Evolutionary conservation across 2,113 vertebrate genomes (phyloP), one percentile per base, ranked within the genome.

Genomic region (Scophthalmus maximus): DNA sequence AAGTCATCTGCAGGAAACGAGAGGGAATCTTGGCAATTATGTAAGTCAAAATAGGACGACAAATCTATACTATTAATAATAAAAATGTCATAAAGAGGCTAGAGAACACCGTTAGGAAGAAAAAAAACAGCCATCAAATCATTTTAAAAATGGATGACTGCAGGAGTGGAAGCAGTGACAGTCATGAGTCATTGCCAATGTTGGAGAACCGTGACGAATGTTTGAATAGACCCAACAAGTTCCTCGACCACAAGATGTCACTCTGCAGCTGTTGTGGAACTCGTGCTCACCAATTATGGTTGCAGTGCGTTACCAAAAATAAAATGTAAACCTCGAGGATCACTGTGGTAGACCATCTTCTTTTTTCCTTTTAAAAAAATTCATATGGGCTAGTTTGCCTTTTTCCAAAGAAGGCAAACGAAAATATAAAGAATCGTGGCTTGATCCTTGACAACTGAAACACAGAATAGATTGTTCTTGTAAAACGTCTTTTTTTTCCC

Each of bases 231-330:
- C n/a, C 11, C 29, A 49, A 32, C 20, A 53, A 52, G 14, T 1
- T 14, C 1, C 1, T 64, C 27, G 6, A 52, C 80, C 78, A 74
- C 71, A 2, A 78, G 72, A 47, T 57, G 75, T 81, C 86, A 40
- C 42, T 46, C 67, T 80, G n/a, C 5, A 57, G 22, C 72, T 56
- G 11, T 3, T 36, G 42, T 8, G 8, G 7, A 38, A 18, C 38
- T 20, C 17, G 15, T 15, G 17, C 8, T 3, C 23, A 0, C 14
- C n/a, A 20, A 25, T 51, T 20, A 15, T 22, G 3, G 32, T 30
- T 46, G 1, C 3, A 12, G 34, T 14, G 8, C 0, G 5, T 42
- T 26, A 60, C 4, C 4, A 67, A 23, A 23, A 27, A 40, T 32
- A 56, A 26, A 55, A 53, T 25, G 18, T 42, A 53, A 55, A 25